Evolutionary conservation across 2,113 vertebrate genomes (phyloP), one percentile per base, ranked within the genome.

Genomic region (Heterotilapia buettikoferi): DNA sequence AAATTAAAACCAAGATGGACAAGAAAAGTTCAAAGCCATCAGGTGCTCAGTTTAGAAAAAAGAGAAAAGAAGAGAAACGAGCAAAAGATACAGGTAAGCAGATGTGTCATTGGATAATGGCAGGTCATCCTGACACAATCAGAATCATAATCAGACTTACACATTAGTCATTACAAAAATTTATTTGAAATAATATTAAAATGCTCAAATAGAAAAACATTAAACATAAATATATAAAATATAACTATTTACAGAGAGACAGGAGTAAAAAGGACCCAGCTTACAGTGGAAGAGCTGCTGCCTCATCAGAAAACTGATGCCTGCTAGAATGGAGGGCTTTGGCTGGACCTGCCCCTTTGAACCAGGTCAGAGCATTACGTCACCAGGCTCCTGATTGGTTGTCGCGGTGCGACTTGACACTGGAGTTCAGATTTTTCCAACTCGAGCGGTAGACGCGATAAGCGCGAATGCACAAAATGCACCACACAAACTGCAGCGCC

Each of bases 381-480:
- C 53, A 56, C 53, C 53, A 54, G 13, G 14, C 56, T 59, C 26
- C 57, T 31, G 57, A 59, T 59, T 59, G 26, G 57, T 59, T 31
- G 13, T 29, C 3, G 1, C 0, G 1, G 56, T 0, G 7, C 2
- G 1, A 59, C 26, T 59, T 59, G 8, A 0, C 2, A 5, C 56
- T 59, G 53, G 2, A 59, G 13, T 59, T 59, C 56, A 57, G 56
- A 29, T 2, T 57, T 59, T 59, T 59, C 26, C 24, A 59, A 29
- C 24, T 59, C 0, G 1, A 29, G 56, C 0, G 0, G 13, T 9
- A 16, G 4, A 57, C 2, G 0, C 1, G 1, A 59, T 18, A 9
- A 61, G 57, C 2, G 0, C 26, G 6, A 31, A 61, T 31, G 57
- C 26, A 61, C 57, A 61, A 31, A 61, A 31, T 18, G 57, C 57